phyloP scores from a whole-genome alignment of 1,140 invertebrate species.

The Thaumatotibia leucotreta region DNA sequence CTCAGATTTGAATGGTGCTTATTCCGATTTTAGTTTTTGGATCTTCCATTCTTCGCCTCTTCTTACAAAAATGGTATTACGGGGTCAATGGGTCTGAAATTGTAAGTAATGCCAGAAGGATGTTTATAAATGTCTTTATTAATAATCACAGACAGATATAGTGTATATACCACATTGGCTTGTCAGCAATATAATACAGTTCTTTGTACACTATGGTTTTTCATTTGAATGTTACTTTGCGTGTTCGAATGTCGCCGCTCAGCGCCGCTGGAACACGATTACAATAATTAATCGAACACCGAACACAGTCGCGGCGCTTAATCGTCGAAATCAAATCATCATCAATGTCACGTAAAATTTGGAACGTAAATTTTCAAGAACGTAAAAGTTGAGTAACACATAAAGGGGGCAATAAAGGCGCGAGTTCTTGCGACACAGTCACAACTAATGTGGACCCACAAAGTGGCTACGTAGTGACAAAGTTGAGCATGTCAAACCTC shows the following conservation, averaged over 20 bases:
- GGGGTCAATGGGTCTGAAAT: too few relatives aligned
- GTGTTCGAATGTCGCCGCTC: not conserved
- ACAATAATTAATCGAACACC: not conserved
- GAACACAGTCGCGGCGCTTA: not conserved
- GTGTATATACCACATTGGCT: too few relatives aligned
- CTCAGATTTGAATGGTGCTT: too few relatives aligned
- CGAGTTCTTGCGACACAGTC: not conserved
- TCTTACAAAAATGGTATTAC: too few relatives aligned
- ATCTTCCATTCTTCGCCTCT: too few relatives aligned
- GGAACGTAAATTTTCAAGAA: slow-evolving; percentile 1
- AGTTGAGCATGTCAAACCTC: slow-evolving; percentile 8
- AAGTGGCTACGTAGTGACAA: slow-evolving; percentile 7
- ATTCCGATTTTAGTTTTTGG: too few relatives aligned
- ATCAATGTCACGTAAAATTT: slow-evolving; percentile 4
- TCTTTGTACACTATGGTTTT: not conserved
- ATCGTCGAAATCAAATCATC: not conserved
- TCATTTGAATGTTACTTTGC: not conserved
- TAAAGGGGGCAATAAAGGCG: slow-evolving; percentile 10
- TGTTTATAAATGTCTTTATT: too few relatives aligned
- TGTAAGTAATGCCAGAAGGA: too few relatives aligned
- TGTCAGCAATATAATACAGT: not conserved
- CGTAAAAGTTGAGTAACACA: slow-evolving; percentile 2
- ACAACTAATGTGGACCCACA: slow-evolving; percentile 1
- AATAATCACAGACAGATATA: too few relatives aligned
- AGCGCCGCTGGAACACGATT: not conserved